Conservation (phyloP, 2,113 vertebrate genomes). For the Tragelaphus buxtoni region DNA sequence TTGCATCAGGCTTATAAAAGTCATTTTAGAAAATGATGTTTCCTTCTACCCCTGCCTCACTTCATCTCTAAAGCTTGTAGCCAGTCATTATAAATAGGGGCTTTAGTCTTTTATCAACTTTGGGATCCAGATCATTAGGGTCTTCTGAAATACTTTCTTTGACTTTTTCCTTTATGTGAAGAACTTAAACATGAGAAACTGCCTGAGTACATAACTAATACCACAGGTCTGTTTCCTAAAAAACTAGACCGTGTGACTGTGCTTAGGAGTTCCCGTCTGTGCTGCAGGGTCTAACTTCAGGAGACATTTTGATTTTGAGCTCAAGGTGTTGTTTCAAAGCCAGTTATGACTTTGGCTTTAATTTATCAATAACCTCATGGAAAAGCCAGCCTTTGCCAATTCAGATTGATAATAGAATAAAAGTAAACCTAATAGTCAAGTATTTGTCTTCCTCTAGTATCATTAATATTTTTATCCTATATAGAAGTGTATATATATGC, state of each 20-base stretch:
- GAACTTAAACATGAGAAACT: neutral
- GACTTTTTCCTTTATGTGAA: neutral
- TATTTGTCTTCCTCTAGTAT: neutral
- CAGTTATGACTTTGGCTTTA: constrained; percentile 1
- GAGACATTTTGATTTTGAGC: neutral
- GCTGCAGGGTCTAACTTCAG: neutral
- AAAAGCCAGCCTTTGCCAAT: constrained; percentile 2
- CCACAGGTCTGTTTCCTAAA: neutral
- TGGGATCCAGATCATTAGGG: neutral
- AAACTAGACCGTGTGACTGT: neutral
- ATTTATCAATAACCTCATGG: neutral
- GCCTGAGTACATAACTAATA: neutral
- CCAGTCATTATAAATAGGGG: neutral
- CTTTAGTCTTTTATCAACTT: neutral
- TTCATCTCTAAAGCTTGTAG: neutral
- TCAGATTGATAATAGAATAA: neutral
- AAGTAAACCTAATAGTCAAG: neutral
- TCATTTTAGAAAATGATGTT: neutral
- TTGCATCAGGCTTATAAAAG: neutral
- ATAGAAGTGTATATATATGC: neutral
- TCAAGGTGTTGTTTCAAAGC: neutral
- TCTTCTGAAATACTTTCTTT: neutral
- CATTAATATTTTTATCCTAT: neutral
- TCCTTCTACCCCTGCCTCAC: neutral
- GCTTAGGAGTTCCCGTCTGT: neutral